Percentiles rank a stretch among this genome's conserved stretches.
Evolutionary conservation across 2,113 vertebrate genomes (phyloP).

Genomic region (Carassius gibelio): DNA sequence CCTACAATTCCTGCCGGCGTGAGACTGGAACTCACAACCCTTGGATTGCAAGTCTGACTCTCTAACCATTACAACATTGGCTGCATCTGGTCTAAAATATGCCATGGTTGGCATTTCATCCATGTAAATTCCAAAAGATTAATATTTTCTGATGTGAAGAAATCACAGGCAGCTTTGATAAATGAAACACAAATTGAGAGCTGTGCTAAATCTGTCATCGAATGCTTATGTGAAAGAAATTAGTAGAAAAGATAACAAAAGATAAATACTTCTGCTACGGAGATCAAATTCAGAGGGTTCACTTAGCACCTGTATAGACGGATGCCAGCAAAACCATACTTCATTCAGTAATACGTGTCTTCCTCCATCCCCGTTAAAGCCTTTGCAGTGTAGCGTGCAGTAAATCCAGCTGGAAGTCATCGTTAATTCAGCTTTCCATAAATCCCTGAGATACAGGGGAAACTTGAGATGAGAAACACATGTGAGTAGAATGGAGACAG

Average conservation of each 20-base stretch:
- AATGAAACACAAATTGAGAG: background rate
- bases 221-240: background rate
- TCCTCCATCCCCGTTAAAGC: conserved; percentile 64
- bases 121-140: background rate
- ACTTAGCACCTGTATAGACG: conserved; percentile 10
- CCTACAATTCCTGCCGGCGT: too few relatives aligned
- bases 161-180: background rate
- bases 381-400: conserved; percentile 59
- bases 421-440: conserved; percentile 76
- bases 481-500: conserved; percentile 60
- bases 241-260: background rate
- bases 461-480: conserved; percentile 73
- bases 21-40: too few relatives aligned
- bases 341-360: conserved; percentile 49
- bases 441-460: conserved; percentile 70
- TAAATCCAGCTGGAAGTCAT: conserved; percentile 70
- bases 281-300: background rate
- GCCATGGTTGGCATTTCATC: background rate
- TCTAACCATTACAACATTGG: background rate
- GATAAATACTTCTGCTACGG: background rate
- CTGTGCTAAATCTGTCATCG: background rate
- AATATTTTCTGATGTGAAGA: background rate
- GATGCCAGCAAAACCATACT: conserved; percentile 13
- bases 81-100: background rate
- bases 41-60: too few relatives aligned